These are phyloP conservation scores for Pandemis heparana DNA, from an alignment of 2,888 invertebrate genomes.

Conservation along the genomic window DNA sequence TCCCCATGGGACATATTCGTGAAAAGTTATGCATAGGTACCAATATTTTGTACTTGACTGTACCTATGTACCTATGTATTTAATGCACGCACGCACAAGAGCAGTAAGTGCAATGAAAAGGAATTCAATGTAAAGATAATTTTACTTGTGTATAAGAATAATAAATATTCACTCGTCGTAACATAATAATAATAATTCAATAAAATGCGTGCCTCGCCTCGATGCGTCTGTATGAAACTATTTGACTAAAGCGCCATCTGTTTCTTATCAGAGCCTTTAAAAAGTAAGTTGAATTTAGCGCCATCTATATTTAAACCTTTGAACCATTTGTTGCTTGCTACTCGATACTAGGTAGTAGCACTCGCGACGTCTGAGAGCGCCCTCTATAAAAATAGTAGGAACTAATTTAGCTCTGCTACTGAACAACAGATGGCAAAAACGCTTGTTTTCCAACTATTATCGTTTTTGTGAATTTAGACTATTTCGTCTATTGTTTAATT, in stretches of 20 bases:
- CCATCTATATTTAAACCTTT: not conserved
- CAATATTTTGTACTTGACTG: too few species aligned
- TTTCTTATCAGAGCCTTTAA: not conserved
- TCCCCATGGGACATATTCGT: too few species aligned
- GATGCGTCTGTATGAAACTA: too few species aligned
- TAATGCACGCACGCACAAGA: too few species aligned
- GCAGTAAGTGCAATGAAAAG: too few species aligned
- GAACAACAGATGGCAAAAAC: constrained; percentile 20
- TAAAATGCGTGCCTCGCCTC: too few species aligned
- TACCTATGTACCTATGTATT: too few species aligned
- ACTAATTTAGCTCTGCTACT: constrained; percentile 22
- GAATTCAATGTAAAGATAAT: too few species aligned
- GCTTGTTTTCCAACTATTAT: not conserved
- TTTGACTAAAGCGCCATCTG: not conserved
- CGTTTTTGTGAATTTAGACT: not conserved
- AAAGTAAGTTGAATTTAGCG: not conserved
- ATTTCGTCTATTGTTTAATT: not conserved
- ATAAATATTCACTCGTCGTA: too few species aligned
- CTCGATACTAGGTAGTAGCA: not conserved
- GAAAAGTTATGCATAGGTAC: too few species aligned
- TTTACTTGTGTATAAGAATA: too few species aligned
- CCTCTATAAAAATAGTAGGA: not conserved
- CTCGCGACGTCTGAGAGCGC: not conserved
- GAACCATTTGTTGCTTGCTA: not conserved
- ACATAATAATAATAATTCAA: too few species aligned